Base-by-base conservation (phyloP, 1,140 invertebrate species). In the Cataglyphis hispanica region DNA sequence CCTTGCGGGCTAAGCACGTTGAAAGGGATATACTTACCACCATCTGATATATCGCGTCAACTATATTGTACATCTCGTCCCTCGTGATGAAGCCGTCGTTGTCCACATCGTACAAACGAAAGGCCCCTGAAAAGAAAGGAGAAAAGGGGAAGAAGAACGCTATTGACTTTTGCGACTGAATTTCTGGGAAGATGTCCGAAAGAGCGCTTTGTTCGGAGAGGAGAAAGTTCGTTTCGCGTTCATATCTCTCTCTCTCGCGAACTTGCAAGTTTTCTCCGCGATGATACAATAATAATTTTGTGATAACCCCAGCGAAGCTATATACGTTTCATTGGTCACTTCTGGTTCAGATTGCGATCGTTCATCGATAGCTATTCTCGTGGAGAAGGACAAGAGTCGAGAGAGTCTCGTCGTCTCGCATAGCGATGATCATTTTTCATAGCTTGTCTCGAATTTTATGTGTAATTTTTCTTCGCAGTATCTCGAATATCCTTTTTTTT, bases 31-130 rank as follows among this genome's bases (percentile, higher is more conserved):
- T 58, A 97, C 98, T 96, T 96, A 98, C 98, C 96, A 99, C 98
- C 99, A 99, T 99, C 95, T 99, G 98, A 95, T 99, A 99, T 92
- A 99, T 99, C 80, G 99, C 98, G 94, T 99, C 98, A 13, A 99
- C 99, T 92, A 99, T 99, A 94, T 99, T 99, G 93, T 99, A 98
- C 99, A 99, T 99, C 95, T 99, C 99, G 85, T 99, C 98, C 81
- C 98, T 96, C 10, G 99, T 99, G 92, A 99, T 99, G 94, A 98
- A 99, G 1, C 99, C 99, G 94, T 99, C 99, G 94, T 99, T 99
- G 95, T 99, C 99, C 34, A 99, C 98, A 94, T 99, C 99, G 93
- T 99, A 99, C 19, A 99, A 96, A 92, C 98, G 97, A 95, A 99
- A 99, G 31, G 98, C 98, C 99, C 99, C 98, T 99, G 96, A 88